Percentiles rank a stretch among this genome's conserved stretches.
Conservation (phyloP, 2,113 vertebrate species). For the Alouatta palliata region DNA sequence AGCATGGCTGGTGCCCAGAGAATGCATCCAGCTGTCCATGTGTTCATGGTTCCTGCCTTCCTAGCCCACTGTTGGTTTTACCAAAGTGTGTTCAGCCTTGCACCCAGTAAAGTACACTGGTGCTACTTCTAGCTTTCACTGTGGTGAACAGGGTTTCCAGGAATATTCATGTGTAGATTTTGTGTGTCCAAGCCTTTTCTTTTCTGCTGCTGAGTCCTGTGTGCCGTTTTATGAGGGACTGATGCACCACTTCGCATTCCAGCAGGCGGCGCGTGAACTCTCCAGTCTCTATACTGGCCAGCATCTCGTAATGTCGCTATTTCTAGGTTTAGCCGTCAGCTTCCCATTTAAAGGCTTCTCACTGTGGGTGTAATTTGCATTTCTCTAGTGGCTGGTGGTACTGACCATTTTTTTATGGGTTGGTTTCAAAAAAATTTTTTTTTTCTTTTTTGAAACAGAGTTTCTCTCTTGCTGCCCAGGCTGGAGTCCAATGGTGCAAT, state of each 20-base stretch:
- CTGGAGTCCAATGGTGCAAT: no score
- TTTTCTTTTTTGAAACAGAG: no score
- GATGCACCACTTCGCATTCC: rapidly evolving
- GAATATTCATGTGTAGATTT: no score
- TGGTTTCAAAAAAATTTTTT: not conserved
- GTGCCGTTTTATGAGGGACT: not conserved
- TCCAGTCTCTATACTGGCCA: not conserved
- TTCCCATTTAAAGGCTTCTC: not conserved
- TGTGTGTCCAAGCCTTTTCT: not conserved
- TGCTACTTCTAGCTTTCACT: not conserved
- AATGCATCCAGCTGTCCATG: not conserved
- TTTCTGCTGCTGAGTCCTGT: not conserved
- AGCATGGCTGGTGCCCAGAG: not conserved
- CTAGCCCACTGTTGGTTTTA: no score
- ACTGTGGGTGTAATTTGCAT: no score
- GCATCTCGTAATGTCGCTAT: not conserved
- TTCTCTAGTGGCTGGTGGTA: not conserved
- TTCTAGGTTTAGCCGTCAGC: not conserved
- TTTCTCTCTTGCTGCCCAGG: no score
- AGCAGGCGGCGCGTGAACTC: no score
- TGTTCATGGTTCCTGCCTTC: not conserved
- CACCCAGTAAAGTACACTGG: no score
- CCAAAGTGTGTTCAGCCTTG: not conserved
- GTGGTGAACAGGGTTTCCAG: not conserved
- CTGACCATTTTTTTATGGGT: not conserved